These are phyloP conservation scores for Dendrolimus houi DNA, from an alignment of 2,888 invertebrate species.

Conservation along the genomic window DNA sequence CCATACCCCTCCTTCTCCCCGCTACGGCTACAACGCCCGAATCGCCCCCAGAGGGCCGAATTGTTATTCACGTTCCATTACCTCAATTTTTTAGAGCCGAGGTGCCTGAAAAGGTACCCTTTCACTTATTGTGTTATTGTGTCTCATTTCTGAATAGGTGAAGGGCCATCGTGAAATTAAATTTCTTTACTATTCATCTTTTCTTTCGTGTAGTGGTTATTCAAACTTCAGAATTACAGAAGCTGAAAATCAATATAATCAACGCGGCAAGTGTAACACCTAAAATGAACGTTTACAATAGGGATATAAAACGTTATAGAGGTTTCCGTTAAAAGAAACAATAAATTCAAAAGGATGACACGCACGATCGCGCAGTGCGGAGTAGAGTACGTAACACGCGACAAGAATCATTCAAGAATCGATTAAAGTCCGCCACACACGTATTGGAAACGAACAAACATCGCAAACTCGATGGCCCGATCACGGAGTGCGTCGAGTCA, in stretches of 20 bases:
- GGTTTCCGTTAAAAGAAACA: slow-evolving; percentile 13
- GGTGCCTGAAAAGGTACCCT: slow-evolving; percentile 68
- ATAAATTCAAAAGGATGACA: slow-evolving; percentile 24
- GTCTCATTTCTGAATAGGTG: slow-evolving; percentile 59
- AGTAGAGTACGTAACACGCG: slow-evolving; percentile 30
- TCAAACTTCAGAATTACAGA: too few relatives aligned
- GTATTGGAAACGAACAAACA: slow-evolving; percentile 56
- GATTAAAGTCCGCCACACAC: slow-evolving; percentile 56
- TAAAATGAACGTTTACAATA: background rate
- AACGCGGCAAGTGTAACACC: background rate
- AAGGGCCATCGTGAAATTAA: slow-evolving; percentile 57
- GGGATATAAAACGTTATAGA: background rate
- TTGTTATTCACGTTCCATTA: slow-evolving; percentile 75
- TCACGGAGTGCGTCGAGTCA: slow-evolving; percentile 40
- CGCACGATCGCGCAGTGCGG: slow-evolving; percentile 24
- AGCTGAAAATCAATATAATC: too few relatives aligned
- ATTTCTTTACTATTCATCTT: slow-evolving; percentile 36
- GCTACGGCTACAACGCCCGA: slow-evolving; percentile 15
- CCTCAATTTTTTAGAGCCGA: slow-evolving; percentile 71
- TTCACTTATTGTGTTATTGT: slow-evolving; percentile 71
- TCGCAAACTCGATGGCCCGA: slow-evolving; percentile 45
- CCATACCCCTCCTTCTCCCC: slow-evolving; percentile 27
- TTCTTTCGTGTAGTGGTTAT: slow-evolving; percentile 1
- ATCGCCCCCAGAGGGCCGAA: slow-evolving; percentile 44
- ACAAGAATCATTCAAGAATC: slow-evolving; percentile 52